Base-by-base conservation (phyloP, 2,888 invertebrate species). In the Drosophila monieri region DNA sequence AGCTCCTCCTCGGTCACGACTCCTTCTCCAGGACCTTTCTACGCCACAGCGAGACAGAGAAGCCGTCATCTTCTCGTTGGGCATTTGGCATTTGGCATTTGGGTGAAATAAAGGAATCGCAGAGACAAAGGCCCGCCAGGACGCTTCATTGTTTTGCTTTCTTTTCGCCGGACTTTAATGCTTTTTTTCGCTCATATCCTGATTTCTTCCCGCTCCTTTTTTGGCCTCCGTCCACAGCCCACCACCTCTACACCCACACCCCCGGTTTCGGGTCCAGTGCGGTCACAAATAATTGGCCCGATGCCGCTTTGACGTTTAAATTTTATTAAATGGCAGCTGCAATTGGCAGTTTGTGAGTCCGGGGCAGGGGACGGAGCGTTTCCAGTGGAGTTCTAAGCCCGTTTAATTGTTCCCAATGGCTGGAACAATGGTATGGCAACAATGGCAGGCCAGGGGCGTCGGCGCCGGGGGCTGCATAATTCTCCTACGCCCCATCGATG, bases 211-310 rank as follows among this genome's bases (percentile, higher is more conserved):
- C 18, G 3, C 8, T 49, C 12, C 18, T 44, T 12, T 37, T 25
- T n/a, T n/a, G n/a, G n/a, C n/a, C n/a, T n/a, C n/a, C n/a, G n/a
- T n/a, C n/a, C n/a, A n/a, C n/a, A n/a, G n/a, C n/a, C n/a, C 14
- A 30, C 30, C 30, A 10, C 23, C 21, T 48, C 41, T 47, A 43
- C 43, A 44, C 66, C 30, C 53, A 41, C 46, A 44, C 59, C 35
- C 53, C 18, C 18, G 2, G 10, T 15, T 41, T 18, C 21, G 54
- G 69, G 73, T 68, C 52, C 77, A 61, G 68, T 79, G 79, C 70
- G 80, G 83, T 80, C 77, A 83, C 79, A 79, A 83, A 77, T 80
- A 79, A 77, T 79, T 79, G 79, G 83, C 83, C 79, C 55, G 71
- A 74, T 70, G 80, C 68, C 68, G 60, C 64, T 80, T 80, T 74